A percentile compares a stretch with the other conserved stretches of the same genome.
phyloP scores from a whole-genome alignment of 37 sponge, comb jelly and placozoan species.

The Eunapius fragilis region DNA sequence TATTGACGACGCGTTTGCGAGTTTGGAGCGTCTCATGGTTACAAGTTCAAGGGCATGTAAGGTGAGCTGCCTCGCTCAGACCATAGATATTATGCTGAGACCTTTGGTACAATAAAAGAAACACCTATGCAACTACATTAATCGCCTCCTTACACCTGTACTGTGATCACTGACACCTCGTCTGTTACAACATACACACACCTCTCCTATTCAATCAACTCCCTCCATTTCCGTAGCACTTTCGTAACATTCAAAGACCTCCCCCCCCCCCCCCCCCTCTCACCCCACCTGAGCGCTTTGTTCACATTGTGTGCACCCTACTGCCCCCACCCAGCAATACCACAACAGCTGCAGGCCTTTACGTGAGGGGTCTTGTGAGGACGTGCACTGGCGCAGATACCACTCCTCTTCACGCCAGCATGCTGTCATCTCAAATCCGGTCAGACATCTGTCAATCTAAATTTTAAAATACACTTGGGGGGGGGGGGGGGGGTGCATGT shows the following conservation, averaged over 20 bases:
- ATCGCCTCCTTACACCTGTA: no score
- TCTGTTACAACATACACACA: no score
- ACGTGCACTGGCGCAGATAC: conserved; percentile 34
- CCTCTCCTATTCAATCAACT: no score
- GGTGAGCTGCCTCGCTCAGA: conserved; percentile 11
- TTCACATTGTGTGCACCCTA: background rate
- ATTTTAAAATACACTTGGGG: background rate
- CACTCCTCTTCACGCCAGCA: conserved; percentile 25
- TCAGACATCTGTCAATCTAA: background rate
- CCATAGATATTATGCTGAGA: background rate
- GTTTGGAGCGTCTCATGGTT: conserved; percentile 60
- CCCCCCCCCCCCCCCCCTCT: no score
- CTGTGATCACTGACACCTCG: no score
- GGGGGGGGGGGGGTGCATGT: conserved; percentile 42
- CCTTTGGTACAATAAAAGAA: background rate
- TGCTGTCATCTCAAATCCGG: conserved; percentile 21
- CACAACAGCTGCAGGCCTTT: conserved; percentile 40
- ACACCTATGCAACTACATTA: no score
- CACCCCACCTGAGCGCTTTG: background rate
- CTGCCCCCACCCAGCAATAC: conserved; percentile 37
- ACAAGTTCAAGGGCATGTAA: conserved; percentile 65
- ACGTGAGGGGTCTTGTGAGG: conserved; percentile 1
- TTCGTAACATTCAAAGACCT: no score
- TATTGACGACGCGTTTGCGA: conserved; percentile 77
- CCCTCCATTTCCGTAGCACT: no score